Conservation (phyloP, 2,113 vertebrate species). For the Rhinopomastus cyanomelas region DNA sequence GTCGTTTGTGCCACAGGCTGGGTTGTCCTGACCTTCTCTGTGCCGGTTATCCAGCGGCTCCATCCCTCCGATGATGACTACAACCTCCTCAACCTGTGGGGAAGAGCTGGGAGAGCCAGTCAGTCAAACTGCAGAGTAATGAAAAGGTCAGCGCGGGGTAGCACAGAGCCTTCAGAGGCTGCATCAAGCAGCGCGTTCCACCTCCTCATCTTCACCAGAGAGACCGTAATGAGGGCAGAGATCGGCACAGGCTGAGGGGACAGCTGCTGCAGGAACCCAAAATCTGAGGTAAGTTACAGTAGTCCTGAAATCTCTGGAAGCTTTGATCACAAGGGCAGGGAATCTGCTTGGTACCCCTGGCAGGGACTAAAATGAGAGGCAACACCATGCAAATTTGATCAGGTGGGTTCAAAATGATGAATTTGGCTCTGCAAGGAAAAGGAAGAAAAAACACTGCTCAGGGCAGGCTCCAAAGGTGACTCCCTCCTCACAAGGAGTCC, state of each 20-base stretch:
- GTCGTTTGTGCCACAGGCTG: not conserved
- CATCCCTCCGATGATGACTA: not conserved
- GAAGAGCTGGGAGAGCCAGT: not conserved
- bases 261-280: not conserved
- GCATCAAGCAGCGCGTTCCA: not conserved
- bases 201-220: not conserved
- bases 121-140: slow-evolving; percentile 20
- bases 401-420: not conserved
- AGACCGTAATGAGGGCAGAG: not conserved
- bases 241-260: not conserved
- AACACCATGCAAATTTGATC: not conserved
- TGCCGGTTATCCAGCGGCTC: slow-evolving; percentile 33
- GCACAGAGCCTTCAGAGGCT: slow-evolving; percentile 9
- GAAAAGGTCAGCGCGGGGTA: slow-evolving; percentile 54
- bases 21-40: slow-evolving; percentile 32
- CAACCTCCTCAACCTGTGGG: not conserved
- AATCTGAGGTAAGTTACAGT: not conserved
- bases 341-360: not conserved
- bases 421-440: not conserved
- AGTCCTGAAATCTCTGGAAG: not conserved
- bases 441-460: not conserved
- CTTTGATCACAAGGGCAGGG: not conserved
- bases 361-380: not conserved
- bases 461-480: not conserved
- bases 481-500: no score